phyloP scores from a whole-genome alignment of 2,888 invertebrate genomes.

The Iphiclides podalirius region DNA sequence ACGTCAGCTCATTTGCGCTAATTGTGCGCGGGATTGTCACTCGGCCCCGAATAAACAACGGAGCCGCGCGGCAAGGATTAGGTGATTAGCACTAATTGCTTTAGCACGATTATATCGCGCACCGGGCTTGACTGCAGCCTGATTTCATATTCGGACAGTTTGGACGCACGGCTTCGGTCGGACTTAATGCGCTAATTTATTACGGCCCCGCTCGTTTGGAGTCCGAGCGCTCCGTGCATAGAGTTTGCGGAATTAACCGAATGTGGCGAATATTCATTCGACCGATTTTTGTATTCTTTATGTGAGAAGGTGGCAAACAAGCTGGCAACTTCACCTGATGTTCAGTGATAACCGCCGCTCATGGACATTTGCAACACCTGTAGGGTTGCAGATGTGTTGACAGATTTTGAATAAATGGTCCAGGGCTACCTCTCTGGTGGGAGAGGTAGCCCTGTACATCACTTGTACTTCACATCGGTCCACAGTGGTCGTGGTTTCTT shows the following conservation, averaged over 20 bases:
- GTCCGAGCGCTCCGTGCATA: background rate
- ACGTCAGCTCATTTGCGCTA: constrained; percentile 79
- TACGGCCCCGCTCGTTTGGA: constrained; percentile 14
- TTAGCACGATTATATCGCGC: constrained; percentile 77
- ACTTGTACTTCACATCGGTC: too few species aligned
- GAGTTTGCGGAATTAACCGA: constrained; percentile 12
- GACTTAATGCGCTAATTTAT: constrained; percentile 20
- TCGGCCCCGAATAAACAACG: constrained; percentile 79
- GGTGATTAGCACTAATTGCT: constrained; percentile 77
- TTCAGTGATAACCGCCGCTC: too few species aligned
- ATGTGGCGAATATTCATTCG: too few species aligned
- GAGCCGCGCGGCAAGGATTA: constrained; percentile 75
- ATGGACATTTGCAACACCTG: too few species aligned
- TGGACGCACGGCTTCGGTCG: constrained; percentile 55
- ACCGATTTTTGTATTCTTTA: too few species aligned
- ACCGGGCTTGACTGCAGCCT: constrained; percentile 45
- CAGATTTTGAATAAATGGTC: too few species aligned
- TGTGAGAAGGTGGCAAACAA: too few species aligned
- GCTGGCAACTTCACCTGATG: too few species aligned
- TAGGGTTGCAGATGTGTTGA: too few species aligned
- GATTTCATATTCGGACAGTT: constrained; percentile 69
- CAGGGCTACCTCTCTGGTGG: too few species aligned
- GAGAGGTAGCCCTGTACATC: too few species aligned
- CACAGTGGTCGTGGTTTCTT: too few species aligned
- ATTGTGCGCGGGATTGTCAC: constrained; percentile 79